Conservation (phyloP, 2,888 invertebrate genomes). For the Drosophila phalerata region DNA sequence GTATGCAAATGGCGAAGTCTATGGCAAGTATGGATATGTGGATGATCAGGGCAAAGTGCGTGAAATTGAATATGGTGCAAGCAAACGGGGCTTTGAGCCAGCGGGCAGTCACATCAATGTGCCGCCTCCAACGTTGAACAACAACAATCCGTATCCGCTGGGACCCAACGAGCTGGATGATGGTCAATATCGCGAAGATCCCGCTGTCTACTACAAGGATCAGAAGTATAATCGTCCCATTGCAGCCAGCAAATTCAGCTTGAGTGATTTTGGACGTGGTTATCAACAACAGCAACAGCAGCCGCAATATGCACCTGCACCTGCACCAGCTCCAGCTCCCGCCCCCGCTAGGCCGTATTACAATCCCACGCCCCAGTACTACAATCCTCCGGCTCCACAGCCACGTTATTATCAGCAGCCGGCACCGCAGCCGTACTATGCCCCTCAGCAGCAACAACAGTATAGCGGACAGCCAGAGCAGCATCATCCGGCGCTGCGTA, state of each 20-base stretch:
- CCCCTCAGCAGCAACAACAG: conserved; percentile 83
- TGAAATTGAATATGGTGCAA: conserved; percentile 95
- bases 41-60: conserved; percentile 91
- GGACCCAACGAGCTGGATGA: conserved; percentile 90
- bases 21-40: conserved; percentile 95
- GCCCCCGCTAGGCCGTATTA: conserved; percentile 72
- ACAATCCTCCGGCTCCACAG: conserved; percentile 82
- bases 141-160: conserved; percentile 86
- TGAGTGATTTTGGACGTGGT: conserved; percentile 83
- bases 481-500: conserved; percentile 90
- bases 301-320: conserved; percentile 63
- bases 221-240: conserved; percentile 87
- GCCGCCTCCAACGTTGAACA: conserved; percentile 92
- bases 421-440: conserved; percentile 79
- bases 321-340: conserved; percentile 70
- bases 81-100: conserved; percentile 92
- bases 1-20: conserved; percentile 93
- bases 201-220: conserved; percentile 91
- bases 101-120: conserved; percentile 91
- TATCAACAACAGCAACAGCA: conserved; percentile 46
- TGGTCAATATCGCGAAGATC: conserved; percentile 94
- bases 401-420: conserved; percentile 80
- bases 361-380: conserved; percentile 72
- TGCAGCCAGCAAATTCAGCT: conserved; percentile 83
- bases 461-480: conserved; percentile 87